These are phyloP conservation scores for Drosophila paramelanica DNA, from an alignment of 2,888 invertebrate genomes.

Conservation along the genomic window DNA sequence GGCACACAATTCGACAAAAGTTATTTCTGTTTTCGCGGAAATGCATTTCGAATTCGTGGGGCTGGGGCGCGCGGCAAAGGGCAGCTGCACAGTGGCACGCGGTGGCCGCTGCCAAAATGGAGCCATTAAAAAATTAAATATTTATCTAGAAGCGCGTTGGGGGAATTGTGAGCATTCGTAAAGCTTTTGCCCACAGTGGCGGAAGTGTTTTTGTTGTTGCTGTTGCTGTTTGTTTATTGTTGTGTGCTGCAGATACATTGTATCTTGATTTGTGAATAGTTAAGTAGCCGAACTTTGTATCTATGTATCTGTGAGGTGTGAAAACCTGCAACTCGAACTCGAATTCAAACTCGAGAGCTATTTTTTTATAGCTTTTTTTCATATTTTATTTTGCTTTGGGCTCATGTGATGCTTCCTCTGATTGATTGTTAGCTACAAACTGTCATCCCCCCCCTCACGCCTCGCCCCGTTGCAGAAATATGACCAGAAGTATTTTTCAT, in stretches of 20 bases:
- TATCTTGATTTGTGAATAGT: conserved; percentile 2
- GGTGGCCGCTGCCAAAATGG: not conserved
- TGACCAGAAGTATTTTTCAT: conserved; percentile 46
- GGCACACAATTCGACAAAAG: conserved; percentile 16
- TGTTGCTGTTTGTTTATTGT: not conserved
- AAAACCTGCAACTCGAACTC: conserved; percentile 37
- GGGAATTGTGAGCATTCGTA: not conserved
- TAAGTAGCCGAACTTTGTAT: conserved; percentile 3
- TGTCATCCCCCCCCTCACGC: not conserved
- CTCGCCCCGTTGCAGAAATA: conserved; percentile 1
- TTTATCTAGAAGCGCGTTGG: not conserved
- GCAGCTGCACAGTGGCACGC: not conserved
- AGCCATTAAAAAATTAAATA: not conserved
- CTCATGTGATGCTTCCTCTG: conserved; percentile 39
- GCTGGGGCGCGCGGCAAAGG: not conserved
- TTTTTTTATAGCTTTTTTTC: not conserved
- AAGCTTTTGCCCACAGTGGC: conserved; percentile 43
- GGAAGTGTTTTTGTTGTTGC: conserved; percentile 34
- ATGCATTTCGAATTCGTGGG: conserved; percentile 5
- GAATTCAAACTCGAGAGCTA: conserved; percentile 11
- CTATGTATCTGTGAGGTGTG: conserved; percentile 49
- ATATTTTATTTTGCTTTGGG: conserved; percentile 12
- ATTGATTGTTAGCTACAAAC: conserved; percentile 31
- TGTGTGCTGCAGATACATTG: conserved; percentile 4
- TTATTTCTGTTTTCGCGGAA: not conserved